Percentiles rank a stretch among this genome's conserved stretches.
These are phyloP conservation scores for Emydura subglobosa DNA, from an alignment of 2,113 vertebrate genomes.

Conservation along the genomic window DNA sequence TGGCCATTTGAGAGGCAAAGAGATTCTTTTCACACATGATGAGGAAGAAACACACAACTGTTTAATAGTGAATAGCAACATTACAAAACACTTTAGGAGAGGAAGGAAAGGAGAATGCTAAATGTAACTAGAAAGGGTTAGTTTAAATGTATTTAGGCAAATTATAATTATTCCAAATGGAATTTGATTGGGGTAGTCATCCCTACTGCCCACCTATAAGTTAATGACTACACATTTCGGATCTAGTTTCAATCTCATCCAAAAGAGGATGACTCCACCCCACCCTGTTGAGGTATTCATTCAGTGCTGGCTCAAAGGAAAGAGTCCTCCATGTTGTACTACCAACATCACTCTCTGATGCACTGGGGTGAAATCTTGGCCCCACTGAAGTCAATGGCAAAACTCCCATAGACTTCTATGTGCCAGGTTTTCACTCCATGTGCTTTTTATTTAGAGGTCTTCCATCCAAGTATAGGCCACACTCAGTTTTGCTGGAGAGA, in stretches of 20 bases:
- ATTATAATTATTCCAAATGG: neutral
- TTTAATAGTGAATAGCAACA: neutral
- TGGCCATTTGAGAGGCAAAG: neutral
- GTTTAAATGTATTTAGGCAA: neutral
- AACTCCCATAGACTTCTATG: neutral
- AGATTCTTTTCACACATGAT: neutral
- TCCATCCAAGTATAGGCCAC: neutral
- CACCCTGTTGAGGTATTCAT: neutral
- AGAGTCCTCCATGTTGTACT: neutral
- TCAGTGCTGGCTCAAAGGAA: neutral
- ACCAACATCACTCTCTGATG: neutral
- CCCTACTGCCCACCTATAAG: neutral
- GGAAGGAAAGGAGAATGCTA: neutral
- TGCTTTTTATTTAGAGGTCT: neutral
- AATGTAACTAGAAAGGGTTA: neutral
- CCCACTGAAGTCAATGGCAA: neutral
- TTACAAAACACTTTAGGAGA: neutral
- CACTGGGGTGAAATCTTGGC: neutral
- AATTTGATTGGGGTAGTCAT: neutral
- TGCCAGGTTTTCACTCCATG: neutral
- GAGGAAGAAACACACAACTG: neutral
- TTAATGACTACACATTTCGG: neutral
- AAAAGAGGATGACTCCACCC: neutral
- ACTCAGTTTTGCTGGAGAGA: neutral
- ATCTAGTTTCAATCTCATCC: neutral